Evolutionary conservation across 2,888 invertebrate genomes (phyloP).

Genomic region (Phengaris arion): DNA sequence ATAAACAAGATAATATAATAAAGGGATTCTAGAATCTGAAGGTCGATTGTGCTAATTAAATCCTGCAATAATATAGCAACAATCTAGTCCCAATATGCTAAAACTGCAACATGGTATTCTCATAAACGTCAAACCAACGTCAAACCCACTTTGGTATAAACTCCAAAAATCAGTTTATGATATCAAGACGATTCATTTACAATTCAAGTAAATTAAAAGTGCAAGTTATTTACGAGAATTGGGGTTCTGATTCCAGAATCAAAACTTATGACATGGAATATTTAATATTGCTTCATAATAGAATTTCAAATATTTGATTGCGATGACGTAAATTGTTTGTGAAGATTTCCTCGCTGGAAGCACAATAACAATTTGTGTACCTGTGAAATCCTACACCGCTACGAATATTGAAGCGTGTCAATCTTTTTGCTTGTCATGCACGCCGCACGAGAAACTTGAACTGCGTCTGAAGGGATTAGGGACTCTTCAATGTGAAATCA

Average conservation of each 20-base stretch:
- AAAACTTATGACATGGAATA: not conserved
- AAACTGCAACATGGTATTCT: no score
- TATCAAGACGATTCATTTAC: no score
- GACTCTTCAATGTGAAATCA: slow-evolving; percentile 19
- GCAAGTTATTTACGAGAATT: no score
- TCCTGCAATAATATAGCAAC: no score
- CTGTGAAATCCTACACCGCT: slow-evolving; percentile 19
- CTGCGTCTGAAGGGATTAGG: slow-evolving; percentile 17
- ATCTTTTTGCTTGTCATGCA: slow-evolving; percentile 13
- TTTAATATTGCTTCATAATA: not conserved
- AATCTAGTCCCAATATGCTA: no score
- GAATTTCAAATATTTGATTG: not conserved
- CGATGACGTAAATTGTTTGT: slow-evolving; percentile 4
- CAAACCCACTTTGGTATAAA: no score
- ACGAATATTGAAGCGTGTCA: slow-evolving; percentile 20
- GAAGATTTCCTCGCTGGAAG: slow-evolving; percentile 16
- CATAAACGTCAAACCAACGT: no score
- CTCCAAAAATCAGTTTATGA: no score
- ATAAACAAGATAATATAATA: not conserved
- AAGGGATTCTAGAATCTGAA: not conserved
- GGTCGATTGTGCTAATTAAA: no score
- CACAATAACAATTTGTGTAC: slow-evolving; percentile 7
- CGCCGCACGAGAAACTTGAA: slow-evolving; percentile 5
- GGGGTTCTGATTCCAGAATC: not conserved
- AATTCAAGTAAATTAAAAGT: no score